These are phyloP conservation scores for Ophioderma brevispina DNA, from an alignment of 35 echinoderm and acorn worm genomes.

Conservation along the genomic window DNA sequence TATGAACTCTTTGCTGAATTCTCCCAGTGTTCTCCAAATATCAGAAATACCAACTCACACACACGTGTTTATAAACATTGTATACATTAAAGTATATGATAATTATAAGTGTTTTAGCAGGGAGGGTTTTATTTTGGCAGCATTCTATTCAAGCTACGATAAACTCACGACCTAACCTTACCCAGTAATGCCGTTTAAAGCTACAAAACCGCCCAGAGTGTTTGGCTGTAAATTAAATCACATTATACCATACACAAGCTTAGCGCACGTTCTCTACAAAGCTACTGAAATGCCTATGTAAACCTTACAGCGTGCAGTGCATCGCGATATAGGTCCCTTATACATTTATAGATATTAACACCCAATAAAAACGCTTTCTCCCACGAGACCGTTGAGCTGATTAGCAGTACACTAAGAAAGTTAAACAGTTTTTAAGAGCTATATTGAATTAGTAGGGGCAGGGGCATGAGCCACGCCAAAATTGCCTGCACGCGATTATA, in stretches of 20 bases:
- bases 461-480: not conserved
- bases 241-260: not conserved
- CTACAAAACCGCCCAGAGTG: not conserved
- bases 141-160: not conserved
- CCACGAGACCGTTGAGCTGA: not conserved
- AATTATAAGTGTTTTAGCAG: no score
- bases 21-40: no score
- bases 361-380: not conserved
- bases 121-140: no score
- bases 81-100: no score
- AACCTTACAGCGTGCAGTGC: not conserved
- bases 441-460: not conserved
- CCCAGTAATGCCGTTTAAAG: not conserved
- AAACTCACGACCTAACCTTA: constrained; percentile 1
- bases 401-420: not conserved
- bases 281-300: not conserved
- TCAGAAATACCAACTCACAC: no score
- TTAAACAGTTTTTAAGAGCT: not conserved
- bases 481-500: not conserved
- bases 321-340: not conserved
- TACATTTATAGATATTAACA: constrained; percentile 1
- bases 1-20: no score
- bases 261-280: not conserved
- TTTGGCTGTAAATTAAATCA: not conserved
- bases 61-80: no score